phyloP scores from a whole-genome alignment of 2,797 vertebrate species.

The Lepilemur ruficaudatus region DNA sequence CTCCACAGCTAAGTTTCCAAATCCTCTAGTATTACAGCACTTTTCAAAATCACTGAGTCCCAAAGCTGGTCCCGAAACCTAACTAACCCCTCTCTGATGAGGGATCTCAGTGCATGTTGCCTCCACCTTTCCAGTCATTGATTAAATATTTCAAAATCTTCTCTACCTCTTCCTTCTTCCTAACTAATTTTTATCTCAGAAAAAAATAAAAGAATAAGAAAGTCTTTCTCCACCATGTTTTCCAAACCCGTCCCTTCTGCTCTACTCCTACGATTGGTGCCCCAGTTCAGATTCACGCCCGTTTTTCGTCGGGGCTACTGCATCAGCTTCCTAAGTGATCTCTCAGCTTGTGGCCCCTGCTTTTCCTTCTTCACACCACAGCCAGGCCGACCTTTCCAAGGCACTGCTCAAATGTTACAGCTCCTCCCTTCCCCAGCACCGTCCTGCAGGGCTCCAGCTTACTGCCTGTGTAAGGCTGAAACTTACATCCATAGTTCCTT shows the following conservation, averaged over 20 bases:
- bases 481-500: not conserved
- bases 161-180: not conserved
- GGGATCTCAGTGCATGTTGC: not conserved
- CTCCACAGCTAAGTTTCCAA: not conserved
- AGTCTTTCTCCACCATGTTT: not conserved
- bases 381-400: not conserved
- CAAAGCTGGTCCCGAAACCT: not conserved
- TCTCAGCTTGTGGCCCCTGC: not conserved
- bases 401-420: not conserved
- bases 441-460: not conserved
- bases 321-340: not conserved
- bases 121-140: not conserved
- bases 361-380: not conserved
- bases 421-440: not conserved
- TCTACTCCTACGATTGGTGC: not conserved
- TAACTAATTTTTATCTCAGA: not conserved
- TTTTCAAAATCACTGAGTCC: not conserved
- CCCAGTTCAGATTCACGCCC: not conserved
- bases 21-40: not conserved
- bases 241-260: not conserved
- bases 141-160: not conserved
- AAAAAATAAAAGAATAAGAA: no score
- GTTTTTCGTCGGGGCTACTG: not conserved
- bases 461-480: not conserved
- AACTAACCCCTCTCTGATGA: not conserved